Evolutionary conservation across 2,113 vertebrate species (phyloP), one percentile per base, ranked within the genome.

Genomic region (Strigops habroptila): DNA sequence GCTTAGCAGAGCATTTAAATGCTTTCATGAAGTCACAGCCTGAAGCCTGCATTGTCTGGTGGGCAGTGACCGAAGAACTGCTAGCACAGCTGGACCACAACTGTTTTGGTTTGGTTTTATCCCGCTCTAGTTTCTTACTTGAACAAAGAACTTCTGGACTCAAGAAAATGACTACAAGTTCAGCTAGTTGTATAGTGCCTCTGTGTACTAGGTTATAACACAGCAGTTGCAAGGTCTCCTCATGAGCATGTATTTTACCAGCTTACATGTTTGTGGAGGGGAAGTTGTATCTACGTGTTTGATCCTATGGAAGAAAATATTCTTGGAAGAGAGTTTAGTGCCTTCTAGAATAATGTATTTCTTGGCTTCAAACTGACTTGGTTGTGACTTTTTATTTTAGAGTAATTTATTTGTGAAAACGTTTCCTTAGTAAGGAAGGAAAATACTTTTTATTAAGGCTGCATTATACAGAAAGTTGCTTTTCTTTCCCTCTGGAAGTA

Each of bases 21-120:
- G 96, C 94, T 75, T 96, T 90, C 73, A 97, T 98, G 97, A 98
- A 82, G 76, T 98, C 97, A 69, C 82, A 91, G 97, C 96, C 98
- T 90, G 79, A 95, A 98, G 69, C 98, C 98, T 96, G 94, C 74
- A 12, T 86, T 81, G 86, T 93, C 93, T 96, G 97, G 97, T 95
- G 88, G 97, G 96, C 80, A 91, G 95, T 82, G 98, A 97, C 80
- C 69, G 98, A 98, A 94, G 68, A 89, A 93, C 96, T 98, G 94
- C 96, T 95, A 67, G 78, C 80, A 86, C 95, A 94, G 94, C 94
- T 94, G 88, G 75, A 79, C 63, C 86, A 24, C 41, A 49, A 43
- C 65, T 67, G 31, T 52, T 90, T 78, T 31, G 8, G 4, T 94
- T 75, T 90, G 52, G 11, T 22, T 93, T 88, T 81, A 43, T 80